phyloP scores from a whole-genome alignment of 2,888 invertebrate species.

The Cheilosia variabilis region DNA sequence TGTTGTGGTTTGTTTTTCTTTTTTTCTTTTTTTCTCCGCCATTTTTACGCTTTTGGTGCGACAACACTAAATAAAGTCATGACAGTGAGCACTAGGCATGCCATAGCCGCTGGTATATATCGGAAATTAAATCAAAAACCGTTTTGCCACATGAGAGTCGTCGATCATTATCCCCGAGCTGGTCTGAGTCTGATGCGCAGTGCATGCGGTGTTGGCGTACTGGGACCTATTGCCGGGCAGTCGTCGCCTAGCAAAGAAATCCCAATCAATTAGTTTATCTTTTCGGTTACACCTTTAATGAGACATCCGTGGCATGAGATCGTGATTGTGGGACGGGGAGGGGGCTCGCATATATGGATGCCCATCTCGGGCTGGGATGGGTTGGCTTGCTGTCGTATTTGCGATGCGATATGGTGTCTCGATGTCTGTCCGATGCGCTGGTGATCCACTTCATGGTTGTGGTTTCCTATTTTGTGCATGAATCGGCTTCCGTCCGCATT shows the following conservation, averaged over 20 bases:
- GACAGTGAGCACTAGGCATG: slow-evolving; percentile 72
- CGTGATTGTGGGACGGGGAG: slow-evolving; percentile 55
- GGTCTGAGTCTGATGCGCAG: slow-evolving; percentile 12
- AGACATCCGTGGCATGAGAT: slow-evolving; percentile 74
- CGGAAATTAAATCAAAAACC: slow-evolving; percentile 73
- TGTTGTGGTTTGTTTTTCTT: slow-evolving; percentile 8
- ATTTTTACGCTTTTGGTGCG: slow-evolving; percentile 50
- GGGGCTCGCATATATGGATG: slow-evolving; percentile 60
- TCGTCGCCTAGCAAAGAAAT: slow-evolving; percentile 64
- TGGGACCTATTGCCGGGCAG: slow-evolving; percentile 28
- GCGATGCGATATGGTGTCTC: slow-evolving; percentile 68
- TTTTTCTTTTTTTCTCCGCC: slow-evolving; percentile 4
- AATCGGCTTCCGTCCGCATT: slow-evolving; percentile 36
- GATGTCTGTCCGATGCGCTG: slow-evolving; percentile 48
- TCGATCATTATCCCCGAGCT: slow-evolving; percentile 64
- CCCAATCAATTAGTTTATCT: slow-evolving; percentile 78
- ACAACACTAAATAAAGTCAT: slow-evolving; percentile 70
- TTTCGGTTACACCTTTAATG: slow-evolving; percentile 76
- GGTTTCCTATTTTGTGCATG: slow-evolving; percentile 73
- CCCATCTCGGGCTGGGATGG: slow-evolving; percentile 61
- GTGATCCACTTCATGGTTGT: slow-evolving; percentile 75
- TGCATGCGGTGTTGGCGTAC: slow-evolving; percentile 3
- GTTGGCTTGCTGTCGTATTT: slow-evolving; percentile 29
- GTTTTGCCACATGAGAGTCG: slow-evolving; percentile 67
- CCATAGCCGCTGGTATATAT: slow-evolving; percentile 45